A percentile compares a stretch with the other conserved stretches of the same genome.
phyloP scores from a whole-genome alignment of 2,888 invertebrate genomes.

The Stenotaenia linearis region DNA sequence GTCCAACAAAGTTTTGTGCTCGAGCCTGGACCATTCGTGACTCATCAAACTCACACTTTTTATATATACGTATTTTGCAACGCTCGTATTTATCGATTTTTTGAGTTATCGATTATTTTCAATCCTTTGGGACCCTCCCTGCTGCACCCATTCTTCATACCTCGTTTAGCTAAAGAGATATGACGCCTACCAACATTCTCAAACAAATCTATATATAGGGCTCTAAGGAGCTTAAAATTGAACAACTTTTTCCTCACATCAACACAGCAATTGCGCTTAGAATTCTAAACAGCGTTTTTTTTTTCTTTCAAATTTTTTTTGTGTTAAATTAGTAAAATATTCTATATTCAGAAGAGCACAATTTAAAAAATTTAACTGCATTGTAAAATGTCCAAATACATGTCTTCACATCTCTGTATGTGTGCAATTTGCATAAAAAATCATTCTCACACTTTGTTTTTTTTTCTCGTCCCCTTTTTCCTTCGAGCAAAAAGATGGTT shows the following conservation, averaged over 20 bases:
- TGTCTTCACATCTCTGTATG: neutral
- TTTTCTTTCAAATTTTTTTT: neutral
- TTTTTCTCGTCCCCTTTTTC: neutral
- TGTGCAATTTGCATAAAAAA: constrained; percentile 7
- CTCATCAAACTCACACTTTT: neutral
- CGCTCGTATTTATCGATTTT: constrained; percentile 1
- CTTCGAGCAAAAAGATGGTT: neutral
- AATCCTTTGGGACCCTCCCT: constrained; percentile 12
- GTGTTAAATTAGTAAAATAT: neutral
- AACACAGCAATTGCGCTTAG: neutral
- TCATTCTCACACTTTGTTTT: neutral
- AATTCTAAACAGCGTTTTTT: neutral
- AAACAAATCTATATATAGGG: constrained; percentile 7
- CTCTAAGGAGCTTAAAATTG: constrained; percentile 7
- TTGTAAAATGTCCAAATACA: neutral
- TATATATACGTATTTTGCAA: neutral
- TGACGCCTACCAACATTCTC: constrained; percentile 20
- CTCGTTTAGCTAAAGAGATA: constrained; percentile 22
- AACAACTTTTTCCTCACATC: constrained; percentile 13
- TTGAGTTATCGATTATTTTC: constrained; percentile 6
- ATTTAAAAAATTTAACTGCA: neutral
- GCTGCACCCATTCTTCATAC: constrained; percentile 20
- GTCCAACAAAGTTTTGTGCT: neutral
- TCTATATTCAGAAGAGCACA: neutral
- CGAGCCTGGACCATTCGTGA: neutral